Evolutionary conservation across 2,797 vertebrate genomes (phyloP).

Genomic region (Rhabdomys pumilio): DNA sequence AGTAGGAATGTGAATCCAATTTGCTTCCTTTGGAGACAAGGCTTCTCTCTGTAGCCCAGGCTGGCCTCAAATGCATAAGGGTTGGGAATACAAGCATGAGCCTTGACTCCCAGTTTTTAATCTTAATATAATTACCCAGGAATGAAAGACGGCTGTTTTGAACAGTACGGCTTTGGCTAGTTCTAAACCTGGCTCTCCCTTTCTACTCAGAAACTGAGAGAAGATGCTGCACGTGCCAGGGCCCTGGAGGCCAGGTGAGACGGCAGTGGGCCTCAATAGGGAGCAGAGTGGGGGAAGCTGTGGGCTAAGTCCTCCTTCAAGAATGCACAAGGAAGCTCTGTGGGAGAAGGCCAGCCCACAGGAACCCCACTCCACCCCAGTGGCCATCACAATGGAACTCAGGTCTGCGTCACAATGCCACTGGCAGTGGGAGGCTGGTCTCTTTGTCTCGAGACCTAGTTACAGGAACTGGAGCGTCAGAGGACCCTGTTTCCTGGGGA

Average conservation of each 20-base stretch:
- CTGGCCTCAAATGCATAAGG: background rate
- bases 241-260: background rate
- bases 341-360: background rate
- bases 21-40: background rate
- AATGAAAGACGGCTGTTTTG: background rate
- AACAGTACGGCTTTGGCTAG: background rate
- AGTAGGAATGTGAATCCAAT: background rate
- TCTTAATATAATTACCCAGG: background rate
- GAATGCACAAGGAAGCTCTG: background rate
- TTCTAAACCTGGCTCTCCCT: background rate
- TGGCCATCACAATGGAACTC: conserved; percentile 63
- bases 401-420: conserved; percentile 61
- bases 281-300: background rate
- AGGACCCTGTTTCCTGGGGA: conserved; percentile 28
- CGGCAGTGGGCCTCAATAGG: background rate
- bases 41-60: background rate
- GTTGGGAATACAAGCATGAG: background rate
- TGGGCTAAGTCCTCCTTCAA: background rate
- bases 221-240: background rate
- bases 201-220: background rate
- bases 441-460: conserved; percentile 84
- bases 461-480: conserved; percentile 39
- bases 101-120: background rate
- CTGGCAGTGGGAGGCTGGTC: conserved; percentile 23
- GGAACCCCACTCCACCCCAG: background rate